Percentiles rank a stretch among this genome's conserved stretches.
Evolutionary conservation across 2,797 vertebrate species (phyloP).

Genomic region (Sphaeramia orbicularis): DNA sequence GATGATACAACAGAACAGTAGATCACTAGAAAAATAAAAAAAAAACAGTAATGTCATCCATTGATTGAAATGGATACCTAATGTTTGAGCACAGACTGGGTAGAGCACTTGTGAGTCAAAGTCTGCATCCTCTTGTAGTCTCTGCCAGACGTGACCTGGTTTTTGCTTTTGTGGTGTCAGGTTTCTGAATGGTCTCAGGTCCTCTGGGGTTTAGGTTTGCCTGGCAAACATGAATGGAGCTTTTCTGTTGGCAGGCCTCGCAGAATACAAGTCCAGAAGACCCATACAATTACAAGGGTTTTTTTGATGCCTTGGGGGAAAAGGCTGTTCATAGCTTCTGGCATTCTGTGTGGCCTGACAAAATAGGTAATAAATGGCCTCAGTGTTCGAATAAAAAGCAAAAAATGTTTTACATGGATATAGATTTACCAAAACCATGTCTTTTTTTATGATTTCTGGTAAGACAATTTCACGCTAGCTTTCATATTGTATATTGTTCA

Average conservation of each 20-base stretch:
- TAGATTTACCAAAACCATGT: not conserved
- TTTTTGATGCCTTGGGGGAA: constrained; percentile 37
- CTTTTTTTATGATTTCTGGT: constrained; percentile 1
- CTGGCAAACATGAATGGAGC: constrained; percentile 55
- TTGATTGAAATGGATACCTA: constrained; percentile 38
- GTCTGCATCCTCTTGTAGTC: constrained; percentile 35
- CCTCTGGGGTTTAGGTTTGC: constrained; percentile 36
- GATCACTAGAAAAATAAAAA: not conserved
- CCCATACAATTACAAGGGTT: constrained; percentile 54
- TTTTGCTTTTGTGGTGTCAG: constrained; percentile 62
- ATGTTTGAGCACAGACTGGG: constrained; percentile 41
- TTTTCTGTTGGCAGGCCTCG: constrained; percentile 47
- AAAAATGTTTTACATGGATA: not conserved
- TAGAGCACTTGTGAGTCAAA: constrained; percentile 28
- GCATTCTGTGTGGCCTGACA: constrained; percentile 18
- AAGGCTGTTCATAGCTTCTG: constrained; percentile 13
- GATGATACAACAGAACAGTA: constrained; percentile 18
- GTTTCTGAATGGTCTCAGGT: constrained; percentile 59
- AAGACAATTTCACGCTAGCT: not conserved
- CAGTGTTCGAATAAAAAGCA: not conserved
- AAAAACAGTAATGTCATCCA: constrained; percentile 1
- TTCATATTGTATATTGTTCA: not conserved
- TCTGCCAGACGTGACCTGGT: constrained; percentile 54
- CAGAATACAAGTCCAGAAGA: constrained; percentile 40
- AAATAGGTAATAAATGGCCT: constrained; percentile 17